Percentiles rank a stretch among this genome's conserved stretches.
phyloP scores from a whole-genome alignment of 2,888 invertebrate genomes.

The Chrysotoxum bicinctum region DNA sequence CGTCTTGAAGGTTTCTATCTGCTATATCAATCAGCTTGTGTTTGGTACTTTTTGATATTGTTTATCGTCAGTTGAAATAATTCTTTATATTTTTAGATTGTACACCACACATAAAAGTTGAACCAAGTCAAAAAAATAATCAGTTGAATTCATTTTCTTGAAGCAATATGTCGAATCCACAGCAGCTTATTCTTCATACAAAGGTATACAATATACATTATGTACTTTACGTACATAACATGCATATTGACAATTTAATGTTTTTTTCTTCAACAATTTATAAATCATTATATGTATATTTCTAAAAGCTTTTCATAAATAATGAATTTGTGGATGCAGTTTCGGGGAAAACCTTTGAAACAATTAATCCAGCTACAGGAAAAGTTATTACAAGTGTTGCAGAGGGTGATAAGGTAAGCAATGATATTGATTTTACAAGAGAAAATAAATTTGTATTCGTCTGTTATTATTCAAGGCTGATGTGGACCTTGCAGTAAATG shows the following conservation, averaged over 20 bases:
- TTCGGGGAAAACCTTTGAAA: constrained; percentile 92
- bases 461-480: constrained; percentile 84
- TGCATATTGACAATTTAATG: not conserved
- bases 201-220: too few species aligned
- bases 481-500: constrained; percentile 90
- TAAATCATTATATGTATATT: not conserved
- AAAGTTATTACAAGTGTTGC: constrained; percentile 89
- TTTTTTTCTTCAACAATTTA: not conserved
- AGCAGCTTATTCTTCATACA: constrained; percentile 83
- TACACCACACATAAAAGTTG: not conserved
- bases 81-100: not conserved
- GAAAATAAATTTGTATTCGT: not conserved
- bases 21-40: not conserved
- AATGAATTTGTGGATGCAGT: constrained; percentile 91
- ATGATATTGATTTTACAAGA: not conserved
- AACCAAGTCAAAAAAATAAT: constrained; percentile 57
- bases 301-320: constrained; percentile 88
- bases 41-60: not conserved
- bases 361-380: constrained; percentile 91
- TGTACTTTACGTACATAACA: constrained; percentile 3
- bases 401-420: constrained; percentile 90
- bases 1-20: not conserved
- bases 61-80: not conserved
- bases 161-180: constrained; percentile 81
- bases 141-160: constrained; percentile 33